These are phyloP conservation scores for Diabrotica virgifera DNA, from an alignment of 1,140 invertebrate genomes.

Conservation along the genomic window DNA sequence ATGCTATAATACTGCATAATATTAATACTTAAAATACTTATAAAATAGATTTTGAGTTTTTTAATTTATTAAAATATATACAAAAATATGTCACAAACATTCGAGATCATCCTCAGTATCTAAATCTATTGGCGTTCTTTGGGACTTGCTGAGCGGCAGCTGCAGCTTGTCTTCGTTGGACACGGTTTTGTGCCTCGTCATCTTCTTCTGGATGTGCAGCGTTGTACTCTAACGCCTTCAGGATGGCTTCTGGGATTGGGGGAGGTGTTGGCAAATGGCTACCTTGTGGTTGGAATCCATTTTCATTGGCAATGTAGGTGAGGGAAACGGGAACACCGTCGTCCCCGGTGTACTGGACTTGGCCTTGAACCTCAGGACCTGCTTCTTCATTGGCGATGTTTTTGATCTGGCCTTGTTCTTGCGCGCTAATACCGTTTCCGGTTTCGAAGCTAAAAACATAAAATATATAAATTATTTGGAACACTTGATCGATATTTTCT, in stretches of 20 bases:
- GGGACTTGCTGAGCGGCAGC: not conserved
- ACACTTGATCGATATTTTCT: too few species aligned
- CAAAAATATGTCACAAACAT: not conserved
- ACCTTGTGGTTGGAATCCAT: constrained; percentile 57
- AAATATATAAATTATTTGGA: not conserved
- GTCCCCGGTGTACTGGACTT: constrained; percentile 53
- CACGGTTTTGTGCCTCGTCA: not conserved
- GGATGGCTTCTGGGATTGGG: constrained; percentile 54
- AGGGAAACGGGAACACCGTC: constrained; percentile 54
- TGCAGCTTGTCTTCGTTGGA: not conserved
- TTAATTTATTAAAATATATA: not conserved
- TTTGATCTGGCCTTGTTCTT: constrained; percentile 61
- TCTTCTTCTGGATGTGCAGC: constrained; percentile 49
- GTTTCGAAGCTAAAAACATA: constrained; percentile 58
- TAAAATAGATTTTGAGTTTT: not conserved
- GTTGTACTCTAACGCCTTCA: constrained; percentile 52
- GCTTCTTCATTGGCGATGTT: constrained; percentile 44
- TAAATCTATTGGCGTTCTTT: not conserved
- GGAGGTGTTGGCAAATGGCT: constrained; percentile 59
- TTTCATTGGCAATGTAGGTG: constrained; percentile 57
- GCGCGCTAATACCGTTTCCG: constrained; percentile 63
- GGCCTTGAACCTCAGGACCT: constrained; percentile 40
- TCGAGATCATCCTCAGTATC: not conserved
- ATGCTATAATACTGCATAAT: too few species aligned
- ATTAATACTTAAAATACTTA: too few species aligned